Conservation (phyloP, 1,140 invertebrate genomes). For the Paracyclopina nana region DNA sequence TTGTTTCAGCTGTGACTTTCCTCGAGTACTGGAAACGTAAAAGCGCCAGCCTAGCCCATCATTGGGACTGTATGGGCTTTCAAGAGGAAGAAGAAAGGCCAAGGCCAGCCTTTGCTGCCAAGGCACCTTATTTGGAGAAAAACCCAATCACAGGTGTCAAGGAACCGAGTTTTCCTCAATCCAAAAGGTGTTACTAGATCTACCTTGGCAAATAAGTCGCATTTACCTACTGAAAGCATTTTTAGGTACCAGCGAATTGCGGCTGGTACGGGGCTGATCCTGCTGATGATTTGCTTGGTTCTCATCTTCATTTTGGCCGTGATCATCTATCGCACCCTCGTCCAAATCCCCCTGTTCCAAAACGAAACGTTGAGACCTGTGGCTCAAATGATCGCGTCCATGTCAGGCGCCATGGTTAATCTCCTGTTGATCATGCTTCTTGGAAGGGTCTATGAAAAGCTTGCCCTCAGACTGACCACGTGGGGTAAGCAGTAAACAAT, state of each 20-base stretch:
- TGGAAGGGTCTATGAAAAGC: constrained; percentile 39
- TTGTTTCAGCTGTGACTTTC: constrained; percentile 61
- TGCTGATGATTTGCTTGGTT: constrained; percentile 40
- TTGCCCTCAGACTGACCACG: constrained; percentile 39
- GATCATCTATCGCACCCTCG: constrained; percentile 48
- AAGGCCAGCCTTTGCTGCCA: constrained; percentile 39
- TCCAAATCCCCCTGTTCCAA: constrained; percentile 38
- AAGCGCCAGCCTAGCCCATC: constrained; percentile 66
- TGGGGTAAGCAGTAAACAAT: constrained; percentile 36
- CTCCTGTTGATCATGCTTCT: constrained; percentile 41
- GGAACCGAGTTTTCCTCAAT: constrained; percentile 36
- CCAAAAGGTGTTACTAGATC: no score
- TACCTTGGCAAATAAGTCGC: no score
- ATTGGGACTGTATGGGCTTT: constrained; percentile 72
- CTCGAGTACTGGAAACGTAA: constrained; percentile 85
- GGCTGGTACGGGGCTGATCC: constrained; percentile 29
- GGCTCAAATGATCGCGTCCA: constrained; percentile 40
- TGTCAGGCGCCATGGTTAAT: constrained; percentile 50
- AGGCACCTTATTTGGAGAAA: constrained; percentile 28
- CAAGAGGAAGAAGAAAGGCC: constrained; percentile 71
- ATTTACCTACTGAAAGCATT: no score
- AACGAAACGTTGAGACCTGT: constrained; percentile 33
- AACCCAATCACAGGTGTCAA: constrained; percentile 34
- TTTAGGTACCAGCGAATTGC: constrained; percentile 29
- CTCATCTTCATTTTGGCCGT: constrained; percentile 51